phyloP scores from a whole-genome alignment of 2,888 invertebrate genomes.

The Lycaena phlaeas region DNA sequence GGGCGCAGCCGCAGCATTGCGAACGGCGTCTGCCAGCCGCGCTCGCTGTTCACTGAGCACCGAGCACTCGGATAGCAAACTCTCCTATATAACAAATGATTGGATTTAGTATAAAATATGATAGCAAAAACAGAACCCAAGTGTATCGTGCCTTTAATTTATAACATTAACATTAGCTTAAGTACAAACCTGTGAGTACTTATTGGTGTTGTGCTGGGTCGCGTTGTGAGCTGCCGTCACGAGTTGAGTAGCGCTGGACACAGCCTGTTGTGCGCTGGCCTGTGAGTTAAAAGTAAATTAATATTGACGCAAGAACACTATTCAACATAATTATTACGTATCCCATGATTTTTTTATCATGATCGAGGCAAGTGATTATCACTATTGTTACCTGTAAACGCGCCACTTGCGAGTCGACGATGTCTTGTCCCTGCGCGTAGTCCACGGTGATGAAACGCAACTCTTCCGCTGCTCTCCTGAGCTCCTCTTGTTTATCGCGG shows the following conservation, averaged over 20 bases:
- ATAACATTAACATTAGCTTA: not conserved
- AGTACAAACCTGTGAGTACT: slow-evolving; percentile 55
- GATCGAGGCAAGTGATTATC: too few species aligned
- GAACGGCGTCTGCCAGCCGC: slow-evolving; percentile 83
- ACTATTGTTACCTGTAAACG: slow-evolving; percentile 65
- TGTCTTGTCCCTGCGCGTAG: slow-evolving; percentile 80
- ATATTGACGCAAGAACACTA: too few species aligned
- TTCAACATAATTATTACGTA: too few species aligned
- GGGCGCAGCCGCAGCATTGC: slow-evolving; percentile 78
- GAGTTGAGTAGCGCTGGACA: slow-evolving; percentile 91
- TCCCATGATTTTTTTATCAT: too few species aligned
- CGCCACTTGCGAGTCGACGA: slow-evolving; percentile 78
- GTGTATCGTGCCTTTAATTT: too few species aligned
- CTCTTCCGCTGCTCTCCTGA: slow-evolving; percentile 93
- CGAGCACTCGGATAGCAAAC: slow-evolving; percentile 81
- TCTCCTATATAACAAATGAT: slow-evolving; percentile 77
- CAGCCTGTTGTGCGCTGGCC: slow-evolving; percentile 87
- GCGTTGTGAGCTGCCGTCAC: slow-evolving; percentile 91
- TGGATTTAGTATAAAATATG: too few species aligned
- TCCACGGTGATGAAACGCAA: slow-evolving; percentile 92
- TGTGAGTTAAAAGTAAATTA: slow-evolving; percentile 28
- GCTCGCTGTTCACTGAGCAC: slow-evolving; percentile 85
- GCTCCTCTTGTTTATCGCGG: slow-evolving; percentile 84
- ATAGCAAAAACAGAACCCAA: too few species aligned
- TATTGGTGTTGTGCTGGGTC: slow-evolving; percentile 80